These are phyloP conservation scores for Telmatochromis sp. DNA, from an alignment of 2,113 vertebrate species.

Conservation along the genomic window DNA sequence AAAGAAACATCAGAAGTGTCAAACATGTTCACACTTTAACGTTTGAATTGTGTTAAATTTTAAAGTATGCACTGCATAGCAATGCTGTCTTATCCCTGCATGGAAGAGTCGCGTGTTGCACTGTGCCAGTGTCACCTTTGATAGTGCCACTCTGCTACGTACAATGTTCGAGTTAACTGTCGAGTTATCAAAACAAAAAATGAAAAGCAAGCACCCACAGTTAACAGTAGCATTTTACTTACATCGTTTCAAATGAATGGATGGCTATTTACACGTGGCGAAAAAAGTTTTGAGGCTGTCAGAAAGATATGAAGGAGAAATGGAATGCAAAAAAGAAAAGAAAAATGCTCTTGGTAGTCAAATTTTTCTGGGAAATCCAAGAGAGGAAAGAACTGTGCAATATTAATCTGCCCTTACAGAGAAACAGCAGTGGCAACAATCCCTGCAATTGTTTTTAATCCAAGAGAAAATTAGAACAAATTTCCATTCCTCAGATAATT, in stretches of 20 bases:
- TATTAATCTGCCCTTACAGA: conserved; percentile 81
- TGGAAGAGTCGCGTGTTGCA: conserved; percentile 53
- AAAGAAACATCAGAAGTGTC: conserved; percentile 57
- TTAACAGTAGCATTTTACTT: conserved; percentile 70
- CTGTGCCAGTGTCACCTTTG: conserved; percentile 45
- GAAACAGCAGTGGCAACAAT: conserved; percentile 80
- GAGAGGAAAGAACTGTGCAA: conserved; percentile 81
- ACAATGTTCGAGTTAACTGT: conserved; percentile 58
- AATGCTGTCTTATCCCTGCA: conserved; percentile 57
- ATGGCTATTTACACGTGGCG: conserved; percentile 62
- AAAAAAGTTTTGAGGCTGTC: conserved; percentile 55
- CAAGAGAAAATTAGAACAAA: conserved; percentile 61
- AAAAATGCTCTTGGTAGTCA: conserved; percentile 52
- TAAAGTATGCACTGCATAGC: conserved; percentile 64
- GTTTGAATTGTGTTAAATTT: conserved; percentile 52
- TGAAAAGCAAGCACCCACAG: conserved; percentile 66
- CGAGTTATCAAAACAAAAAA: conserved; percentile 45
- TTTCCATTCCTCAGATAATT: conserved; percentile 50
- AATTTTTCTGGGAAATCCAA: conserved; percentile 64
- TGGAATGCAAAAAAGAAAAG: conserved; percentile 66
- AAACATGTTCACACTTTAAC: conserved; percentile 54
- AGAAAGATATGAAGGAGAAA: conserved; percentile 51
- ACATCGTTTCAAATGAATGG: conserved; percentile 55
- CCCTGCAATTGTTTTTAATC: conserved; percentile 81
- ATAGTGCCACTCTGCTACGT: conserved; percentile 59